These are phyloP conservation scores for Dryobates pubescens DNA, from an alignment of 2,797 vertebrate genomes.

Conservation along the genomic window DNA sequence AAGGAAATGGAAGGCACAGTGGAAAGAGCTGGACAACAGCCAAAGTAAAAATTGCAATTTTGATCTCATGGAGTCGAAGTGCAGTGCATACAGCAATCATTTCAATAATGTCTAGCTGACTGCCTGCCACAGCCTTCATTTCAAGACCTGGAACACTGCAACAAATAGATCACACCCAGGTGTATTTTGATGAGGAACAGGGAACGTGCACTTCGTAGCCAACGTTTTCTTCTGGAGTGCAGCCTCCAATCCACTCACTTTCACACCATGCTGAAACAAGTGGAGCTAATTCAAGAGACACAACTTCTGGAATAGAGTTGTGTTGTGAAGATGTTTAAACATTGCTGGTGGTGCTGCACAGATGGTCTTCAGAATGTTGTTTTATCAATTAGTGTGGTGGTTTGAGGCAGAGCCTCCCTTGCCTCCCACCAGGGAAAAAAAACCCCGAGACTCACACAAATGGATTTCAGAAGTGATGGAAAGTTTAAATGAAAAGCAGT, in stretches of 20 bases:
- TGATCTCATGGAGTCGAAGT: not conserved
- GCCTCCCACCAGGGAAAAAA: too few relatives aligned
- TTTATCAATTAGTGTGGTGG: not conserved
- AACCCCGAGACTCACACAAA: too few relatives aligned
- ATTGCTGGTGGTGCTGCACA: not conserved
- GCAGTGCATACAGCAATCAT: not conserved
- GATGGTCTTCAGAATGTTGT: not conserved
- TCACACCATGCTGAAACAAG: not conserved
- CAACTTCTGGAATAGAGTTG: not conserved
- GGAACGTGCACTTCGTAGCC: not conserved
- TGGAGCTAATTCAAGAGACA: not conserved
- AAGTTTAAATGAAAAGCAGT: too few relatives aligned
- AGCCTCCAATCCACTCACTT: not conserved
- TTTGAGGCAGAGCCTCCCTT: too few relatives aligned
- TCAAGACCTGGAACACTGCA: not conserved
- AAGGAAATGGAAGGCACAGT: slow-evolving; percentile 9
- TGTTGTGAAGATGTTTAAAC: not conserved
- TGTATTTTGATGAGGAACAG: not conserved
- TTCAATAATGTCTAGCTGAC: not conserved
- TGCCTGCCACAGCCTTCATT: not conserved
- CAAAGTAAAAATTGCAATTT: not conserved
- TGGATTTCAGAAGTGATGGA: too few relatives aligned
- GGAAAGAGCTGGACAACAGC: not conserved
- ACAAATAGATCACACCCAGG: not conserved
- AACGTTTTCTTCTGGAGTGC: not conserved